These are phyloP conservation scores for Panopea generosa DNA, from an alignment of 2,888 invertebrate genomes.

Conservation along the genomic window DNA sequence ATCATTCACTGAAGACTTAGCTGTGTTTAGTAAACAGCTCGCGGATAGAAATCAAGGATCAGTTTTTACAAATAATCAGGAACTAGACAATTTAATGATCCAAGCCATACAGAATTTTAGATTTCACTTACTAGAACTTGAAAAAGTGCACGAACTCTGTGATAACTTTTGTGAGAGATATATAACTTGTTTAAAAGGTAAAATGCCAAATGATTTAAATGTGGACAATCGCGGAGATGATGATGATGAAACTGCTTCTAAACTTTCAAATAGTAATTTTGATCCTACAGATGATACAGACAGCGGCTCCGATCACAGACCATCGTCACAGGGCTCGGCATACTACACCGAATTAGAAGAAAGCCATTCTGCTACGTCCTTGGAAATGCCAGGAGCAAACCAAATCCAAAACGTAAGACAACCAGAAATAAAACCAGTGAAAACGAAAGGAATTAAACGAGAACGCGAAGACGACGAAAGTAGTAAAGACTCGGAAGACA, in stretches of 20 bases:
- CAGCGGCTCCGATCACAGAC: constrained; percentile 63
- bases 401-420: not conserved
- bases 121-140: constrained; percentile 64
- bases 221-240: constrained; percentile 59
- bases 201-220: constrained; percentile 66
- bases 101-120: constrained; percentile 65
- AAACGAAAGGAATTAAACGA: constrained; percentile 49
- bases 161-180: constrained; percentile 67
- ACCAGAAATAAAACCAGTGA: constrained; percentile 42
- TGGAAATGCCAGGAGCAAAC: not conserved
- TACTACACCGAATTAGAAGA: constrained; percentile 52
- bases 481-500: constrained; percentile 56
- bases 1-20: constrained; percentile 61
- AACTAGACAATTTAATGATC: constrained; percentile 61
- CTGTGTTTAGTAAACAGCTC: constrained; percentile 58
- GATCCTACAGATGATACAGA: constrained; percentile 67
- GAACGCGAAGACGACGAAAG: constrained; percentile 50
- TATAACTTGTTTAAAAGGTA: constrained; percentile 65
- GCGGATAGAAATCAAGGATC: constrained; percentile 51
- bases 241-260: constrained; percentile 55
- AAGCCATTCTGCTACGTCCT: not conserved
- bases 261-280: constrained; percentile 65
- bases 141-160: constrained; percentile 69
- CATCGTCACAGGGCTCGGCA: constrained; percentile 50
- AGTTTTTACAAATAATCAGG: constrained; percentile 63